These are phyloP conservation scores for Rhipidura dahli DNA, from an alignment of 2,113 vertebrate species.

Conservation along the genomic window DNA sequence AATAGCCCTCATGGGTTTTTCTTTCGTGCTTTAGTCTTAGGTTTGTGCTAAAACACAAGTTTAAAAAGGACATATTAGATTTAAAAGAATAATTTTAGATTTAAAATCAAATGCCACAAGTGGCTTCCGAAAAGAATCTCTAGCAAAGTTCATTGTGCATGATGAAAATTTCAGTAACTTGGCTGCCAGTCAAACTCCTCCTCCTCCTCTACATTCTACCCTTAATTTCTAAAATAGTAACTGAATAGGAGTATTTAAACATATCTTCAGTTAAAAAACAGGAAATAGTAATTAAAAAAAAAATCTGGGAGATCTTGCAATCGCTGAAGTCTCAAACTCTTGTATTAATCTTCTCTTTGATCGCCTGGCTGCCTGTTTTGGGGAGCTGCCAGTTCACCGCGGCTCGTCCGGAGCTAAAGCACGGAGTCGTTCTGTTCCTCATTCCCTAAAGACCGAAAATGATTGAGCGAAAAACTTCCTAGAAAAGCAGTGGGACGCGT, in stretches of 20 bases:
- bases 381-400: not conserved
- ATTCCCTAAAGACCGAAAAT: not conserved
- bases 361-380: rapidly evolving
- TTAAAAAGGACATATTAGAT: not conserved
- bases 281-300: not conserved
- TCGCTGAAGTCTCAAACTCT: not conserved
- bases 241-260: not conserved
- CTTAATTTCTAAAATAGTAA: not conserved
- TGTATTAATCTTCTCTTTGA: not conserved
- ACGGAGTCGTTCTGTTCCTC: rapidly evolving
- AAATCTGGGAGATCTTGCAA: not conserved
- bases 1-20: not conserved
- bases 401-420: not conserved
- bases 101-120: not conserved
- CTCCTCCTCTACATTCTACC: not conserved
- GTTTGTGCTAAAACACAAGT: not conserved
- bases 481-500: rapidly evolving
- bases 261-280: not conserved
- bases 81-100: not conserved
- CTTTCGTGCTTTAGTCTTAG: not conserved
- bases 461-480: not conserved
- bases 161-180: not conserved
- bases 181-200: constrained; percentile 4
- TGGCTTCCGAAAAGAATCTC: not conserved
- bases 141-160: not conserved